Evolutionary conservation across 2,888 invertebrate species (phyloP), one percentile per base, ranked within the genome.

Genomic region (Physocephala rufipes): DNA sequence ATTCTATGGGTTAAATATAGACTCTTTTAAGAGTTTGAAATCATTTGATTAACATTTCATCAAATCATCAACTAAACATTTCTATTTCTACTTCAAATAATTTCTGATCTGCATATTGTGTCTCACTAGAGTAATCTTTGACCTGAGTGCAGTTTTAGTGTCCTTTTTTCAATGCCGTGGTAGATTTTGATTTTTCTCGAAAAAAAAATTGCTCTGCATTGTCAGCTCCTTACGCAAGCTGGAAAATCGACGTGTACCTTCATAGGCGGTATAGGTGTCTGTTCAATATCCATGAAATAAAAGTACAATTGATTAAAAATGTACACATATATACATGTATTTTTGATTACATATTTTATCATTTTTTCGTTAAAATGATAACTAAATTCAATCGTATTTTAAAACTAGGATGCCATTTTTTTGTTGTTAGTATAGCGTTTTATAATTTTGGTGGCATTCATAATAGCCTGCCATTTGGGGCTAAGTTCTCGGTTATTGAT

Each of bases 161-260:
- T n/a, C 58, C 15, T 26, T 58, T 24, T 26, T n/a, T n/a, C 28
- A 58, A 58, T 83, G 83, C 67, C 81, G 79, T 13, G 82, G 83
- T 47, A 84, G 75, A 68, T 83, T 82, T 77, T 80, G 80, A 75
- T 84, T 84, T 66, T 81, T 84, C 74, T 82, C 84, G 73, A 85
- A 86, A 78, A 84, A 86, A 67, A 84, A 78, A 75, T 86, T 86
- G 72, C 81, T 80, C 73, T 83, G 83, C 75, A 82, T 84, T 53
- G 80, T 81, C 70, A 86, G 78, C 75, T 86, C 84, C 79, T 85
- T 86, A 80, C 84, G 84, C 61, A 86, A 80, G 63, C 84, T 83
- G 28, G 86, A 86, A 75, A 85, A 86, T 64, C 85, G 82, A 67
- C 85, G 78, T 74, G 85, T 85, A 74, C 84, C 84, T 72, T 78